These are phyloP conservation scores for Nerophis ophidion DNA, from an alignment of 2,113 vertebrate species.

Conservation along the genomic window DNA sequence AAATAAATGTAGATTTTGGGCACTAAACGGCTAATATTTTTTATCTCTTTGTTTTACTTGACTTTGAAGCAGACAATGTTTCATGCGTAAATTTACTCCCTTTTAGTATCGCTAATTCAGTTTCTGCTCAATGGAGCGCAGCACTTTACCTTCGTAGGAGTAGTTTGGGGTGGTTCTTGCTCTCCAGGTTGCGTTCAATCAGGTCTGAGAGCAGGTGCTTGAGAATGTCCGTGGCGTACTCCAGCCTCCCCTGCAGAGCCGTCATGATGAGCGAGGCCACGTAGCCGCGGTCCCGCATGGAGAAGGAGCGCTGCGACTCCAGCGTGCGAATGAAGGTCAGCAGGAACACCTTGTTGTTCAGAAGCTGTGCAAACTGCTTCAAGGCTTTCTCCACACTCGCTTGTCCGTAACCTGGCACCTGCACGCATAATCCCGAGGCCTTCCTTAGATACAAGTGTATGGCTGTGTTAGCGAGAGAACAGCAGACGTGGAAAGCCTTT, in stretches of 20 bases:
- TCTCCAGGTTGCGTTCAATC: slow-evolving; percentile 96
- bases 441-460: slow-evolving; percentile 22
- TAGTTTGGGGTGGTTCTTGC: slow-evolving; percentile 97
- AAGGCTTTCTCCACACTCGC: slow-evolving; percentile 92
- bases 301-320: slow-evolving; percentile 94
- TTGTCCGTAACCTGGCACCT: slow-evolving; percentile 93
- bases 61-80: too few species aligned
- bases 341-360: slow-evolving; percentile 97
- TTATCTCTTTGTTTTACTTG: too few species aligned
- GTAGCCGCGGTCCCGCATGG: slow-evolving; percentile 96
- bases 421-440: slow-evolving; percentile 27
- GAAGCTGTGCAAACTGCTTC: slow-evolving; percentile 93
- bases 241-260: slow-evolving; percentile 86
- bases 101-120: not conserved
- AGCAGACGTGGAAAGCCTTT: not conserved
- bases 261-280: slow-evolving; percentile 98
- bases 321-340: slow-evolving; percentile 94
- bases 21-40: too few species aligned
- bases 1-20: too few species aligned
- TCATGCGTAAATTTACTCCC: too few species aligned
- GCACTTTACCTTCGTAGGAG: slow-evolving; percentile 84
- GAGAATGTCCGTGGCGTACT: slow-evolving; percentile 94
- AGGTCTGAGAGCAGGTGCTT: slow-evolving; percentile 95
- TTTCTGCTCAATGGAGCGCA: not conserved
- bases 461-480: not conserved